Base-by-base conservation (phyloP, 1,140 invertebrate genomes). In the Lethocerus indicus region DNA sequence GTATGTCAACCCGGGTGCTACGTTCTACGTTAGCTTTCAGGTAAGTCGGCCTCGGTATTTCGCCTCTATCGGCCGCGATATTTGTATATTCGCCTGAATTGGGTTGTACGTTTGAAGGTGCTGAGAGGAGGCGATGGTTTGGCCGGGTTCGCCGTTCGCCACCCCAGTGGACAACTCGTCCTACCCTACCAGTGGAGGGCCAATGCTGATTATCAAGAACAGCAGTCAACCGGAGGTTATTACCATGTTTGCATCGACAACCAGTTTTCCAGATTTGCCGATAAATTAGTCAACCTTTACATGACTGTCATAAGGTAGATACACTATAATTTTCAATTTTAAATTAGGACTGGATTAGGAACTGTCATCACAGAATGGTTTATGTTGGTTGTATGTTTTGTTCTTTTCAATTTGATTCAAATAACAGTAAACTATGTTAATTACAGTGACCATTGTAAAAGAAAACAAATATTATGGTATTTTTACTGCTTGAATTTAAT, bases 201-300 rank as follows among this genome's bases (percentile, higher is more conserved):
- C 1, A 83, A 74, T 54, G 76, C 84, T 1, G 87, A 91, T 62
- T 92, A 90, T 59, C 86, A 91, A 50, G 88, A 92, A 60, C 75
- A 79, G 57, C 70, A 76, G 0, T 75, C 78, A 3, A 67, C 71
- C 1, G 87, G 86, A 40, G 87, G 87, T 6, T 90, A 89, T 61
- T 95, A 93, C 60, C 80, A 80, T n/a, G 79, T 95, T 20, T 96
- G 92, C 65, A 80, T 96, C 47, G 89, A 95, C 63, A 96, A 96
- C 68, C 87, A 91, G 57, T 90, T 92, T 59, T 92, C 88, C 6
- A 71, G 85, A 61, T 94, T 92, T 69, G 83, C 88, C 25, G 80
- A 79, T 12, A 95, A 95, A 68, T 64, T 95, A 50, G 84, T 96
- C 14, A 93, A 93, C 65, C 68, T 96, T 21, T 95, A 95, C 59